These are phyloP conservation scores for Trichechus manatus DNA, from an alignment of 2,113 vertebrate genomes.

Conservation along the genomic window DNA sequence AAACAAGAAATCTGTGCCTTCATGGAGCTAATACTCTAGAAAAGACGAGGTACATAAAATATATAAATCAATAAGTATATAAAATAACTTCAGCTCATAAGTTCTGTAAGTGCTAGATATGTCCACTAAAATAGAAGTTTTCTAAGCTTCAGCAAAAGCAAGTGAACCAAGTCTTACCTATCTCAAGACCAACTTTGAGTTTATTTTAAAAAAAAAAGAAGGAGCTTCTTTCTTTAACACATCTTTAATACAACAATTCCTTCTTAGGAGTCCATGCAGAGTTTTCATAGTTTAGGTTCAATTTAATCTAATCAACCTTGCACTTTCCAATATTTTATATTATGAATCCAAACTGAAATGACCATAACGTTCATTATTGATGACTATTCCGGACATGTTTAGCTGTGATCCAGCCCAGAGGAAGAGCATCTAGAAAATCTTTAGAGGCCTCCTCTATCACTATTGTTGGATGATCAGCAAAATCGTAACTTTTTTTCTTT, in stretches of 20 bases:
- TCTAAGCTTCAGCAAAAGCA: neutral
- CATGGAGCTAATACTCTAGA: neutral
- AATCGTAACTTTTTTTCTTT: neutral
- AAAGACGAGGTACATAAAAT: neutral
- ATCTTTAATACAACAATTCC: neutral
- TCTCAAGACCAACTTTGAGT: neutral
- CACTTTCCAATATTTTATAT: neutral
- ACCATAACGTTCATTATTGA: neutral
- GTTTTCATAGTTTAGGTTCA: constrained; percentile 20
- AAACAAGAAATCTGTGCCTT: constrained; percentile 3
- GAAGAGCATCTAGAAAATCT: neutral
- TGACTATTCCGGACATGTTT: neutral
- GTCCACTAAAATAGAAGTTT: neutral
- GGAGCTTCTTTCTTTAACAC: neutral
- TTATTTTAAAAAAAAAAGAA: constrained; percentile 3
- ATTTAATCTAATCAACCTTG: neutral
- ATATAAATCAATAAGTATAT: neutral
- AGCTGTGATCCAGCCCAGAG: neutral
- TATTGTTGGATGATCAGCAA: constrained; percentile 48
- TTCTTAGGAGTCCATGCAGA: neutral
- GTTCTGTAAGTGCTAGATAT: neutral
- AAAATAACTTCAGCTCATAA: neutral
- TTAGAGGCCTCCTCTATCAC: neutral
- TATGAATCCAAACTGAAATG: constrained; percentile 14
- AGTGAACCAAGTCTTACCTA: neutral